Evolutionary conservation across 2,888 invertebrate species (phyloP), one percentile per base, ranked within the genome.

Genomic region (Hoplodrina blanda): DNA sequence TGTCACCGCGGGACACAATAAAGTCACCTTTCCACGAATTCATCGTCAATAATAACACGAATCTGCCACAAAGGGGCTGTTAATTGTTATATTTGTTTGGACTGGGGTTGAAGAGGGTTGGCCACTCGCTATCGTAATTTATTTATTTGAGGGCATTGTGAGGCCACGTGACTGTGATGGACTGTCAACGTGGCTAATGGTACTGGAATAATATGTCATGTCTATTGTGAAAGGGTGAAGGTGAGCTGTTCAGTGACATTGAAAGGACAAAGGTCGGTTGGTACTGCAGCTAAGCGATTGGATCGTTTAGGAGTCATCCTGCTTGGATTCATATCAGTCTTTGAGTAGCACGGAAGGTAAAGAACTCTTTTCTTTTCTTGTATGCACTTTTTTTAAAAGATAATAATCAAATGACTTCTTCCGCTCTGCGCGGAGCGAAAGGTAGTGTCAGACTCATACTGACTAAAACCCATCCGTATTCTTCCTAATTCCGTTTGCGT

Each of bases 31-130:
- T 90, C 63, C 87, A 46, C 62, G 62, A 59, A 79, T 79, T 54
- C 63, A 63, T 85, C 88, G 88, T 92, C 91, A 93, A 93, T 93
- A 93, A 94, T 94, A 93, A 93, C 91, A 90, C 86, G 81, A 85
- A 88, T 85, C 85, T 80, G 83, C 90, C 88, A 84, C 91, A 91
- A 89, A 90, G 93, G 90, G 86, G 62, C 87, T 90, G 91, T 92
- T 94, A 94, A 95, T 95, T 94, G 94, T 94, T 92, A 92, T 92
- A 93, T 94, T 93, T 93, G 92, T 90, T 89, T 88, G 87, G 83
- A 83, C 82, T 80, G 70, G 85, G 89, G 89, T 90, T 91, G 91
- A 92, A 86, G 82, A 92, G 92, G 94, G 93, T 91, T 88, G 85
- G 86, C 69, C 72, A 69, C 25, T 74, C 69, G 62, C 85, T 88